A percentile compares a stretch with the other conserved stretches of the same genome.
Conservation (phyloP, 2,113 vertebrate species). For the Scopus umbretta region DNA sequence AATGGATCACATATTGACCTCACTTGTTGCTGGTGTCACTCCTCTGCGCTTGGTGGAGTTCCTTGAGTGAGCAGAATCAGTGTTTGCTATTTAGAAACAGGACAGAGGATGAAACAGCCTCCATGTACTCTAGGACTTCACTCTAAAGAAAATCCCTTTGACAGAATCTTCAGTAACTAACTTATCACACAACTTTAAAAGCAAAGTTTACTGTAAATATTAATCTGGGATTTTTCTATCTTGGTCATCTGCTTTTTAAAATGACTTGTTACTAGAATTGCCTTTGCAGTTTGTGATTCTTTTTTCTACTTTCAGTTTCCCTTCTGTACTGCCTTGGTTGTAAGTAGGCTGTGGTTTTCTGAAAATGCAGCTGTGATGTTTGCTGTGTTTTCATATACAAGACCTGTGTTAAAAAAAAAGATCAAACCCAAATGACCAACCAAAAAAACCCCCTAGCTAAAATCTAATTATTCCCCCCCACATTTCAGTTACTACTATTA, state of each 20-base stretch:
- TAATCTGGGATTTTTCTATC: constrained; percentile 42
- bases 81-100: background rate
- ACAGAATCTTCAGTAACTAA: constrained; percentile 38
- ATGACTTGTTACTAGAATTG: constrained; percentile 55
- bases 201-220: constrained; percentile 53
- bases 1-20: background rate
- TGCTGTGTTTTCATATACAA: background rate
- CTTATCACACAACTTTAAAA: constrained; percentile 5
- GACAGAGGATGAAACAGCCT: background rate
- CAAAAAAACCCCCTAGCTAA: background rate
- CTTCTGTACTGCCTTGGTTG: background rate
- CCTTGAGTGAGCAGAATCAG: background rate
- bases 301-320: constrained; percentile 55
- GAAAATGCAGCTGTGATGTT: constrained; percentile 34
- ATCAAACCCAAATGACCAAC: background rate
- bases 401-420: background rate
- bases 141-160: constrained; percentile 54
- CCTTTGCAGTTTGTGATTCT: constrained; percentile 8
- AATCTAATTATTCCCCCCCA: background rate
- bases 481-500: background rate
- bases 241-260: constrained; percentile 31
- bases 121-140: background rate
- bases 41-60: background rate
- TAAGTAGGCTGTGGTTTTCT: constrained; percentile 44
- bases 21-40: background rate